Evolutionary conservation across 2,888 invertebrate species (phyloP).

Genomic region (Gortyna flavago): DNA sequence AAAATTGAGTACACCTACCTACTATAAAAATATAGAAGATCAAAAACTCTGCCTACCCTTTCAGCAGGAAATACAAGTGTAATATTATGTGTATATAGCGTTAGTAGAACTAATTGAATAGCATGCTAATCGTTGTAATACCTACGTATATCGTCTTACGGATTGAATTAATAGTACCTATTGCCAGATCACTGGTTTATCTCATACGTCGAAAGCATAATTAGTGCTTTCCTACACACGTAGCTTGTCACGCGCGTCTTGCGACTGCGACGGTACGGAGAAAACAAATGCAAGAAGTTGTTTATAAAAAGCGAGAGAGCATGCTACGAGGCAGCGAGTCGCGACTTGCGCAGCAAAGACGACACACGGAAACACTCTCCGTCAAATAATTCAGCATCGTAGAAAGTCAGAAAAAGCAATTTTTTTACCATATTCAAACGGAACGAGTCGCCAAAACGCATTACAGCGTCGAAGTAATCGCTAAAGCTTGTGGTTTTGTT

Average conservation of each 20-base stretch:
- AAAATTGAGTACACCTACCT: not conserved
- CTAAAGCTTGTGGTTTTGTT: not conserved
- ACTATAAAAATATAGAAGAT: not conserved
- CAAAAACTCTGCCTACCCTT: not conserved
- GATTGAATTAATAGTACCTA: slow-evolving; percentile 19
- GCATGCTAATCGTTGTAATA: not conserved
- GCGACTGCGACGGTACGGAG: too few relatives aligned
- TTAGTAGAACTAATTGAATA: slow-evolving; percentile 2
- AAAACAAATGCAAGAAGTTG: not conserved
- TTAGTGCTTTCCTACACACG: slow-evolving; percentile 1
- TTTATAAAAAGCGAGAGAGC: not conserved
- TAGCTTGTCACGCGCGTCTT: too few relatives aligned
- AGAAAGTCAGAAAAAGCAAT: not conserved
- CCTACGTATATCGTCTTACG: not conserved
- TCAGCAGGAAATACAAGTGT: not conserved
- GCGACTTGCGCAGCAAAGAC: not conserved
- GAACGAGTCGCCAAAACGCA: not conserved
- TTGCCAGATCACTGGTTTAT: slow-evolving; percentile 17
- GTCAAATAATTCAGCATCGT: not conserved
- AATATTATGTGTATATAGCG: not conserved
- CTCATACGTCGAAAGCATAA: slow-evolving; percentile 6
- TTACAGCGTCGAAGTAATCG: not conserved
- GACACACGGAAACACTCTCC: not conserved
- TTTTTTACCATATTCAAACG: not conserved
- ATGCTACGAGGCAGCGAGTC: not conserved